Percentiles rank a stretch among this genome's conserved stretches.
phyloP scores from a whole-genome alignment of 2,113 vertebrate genomes.

The Pristiophorus japonicus region DNA sequence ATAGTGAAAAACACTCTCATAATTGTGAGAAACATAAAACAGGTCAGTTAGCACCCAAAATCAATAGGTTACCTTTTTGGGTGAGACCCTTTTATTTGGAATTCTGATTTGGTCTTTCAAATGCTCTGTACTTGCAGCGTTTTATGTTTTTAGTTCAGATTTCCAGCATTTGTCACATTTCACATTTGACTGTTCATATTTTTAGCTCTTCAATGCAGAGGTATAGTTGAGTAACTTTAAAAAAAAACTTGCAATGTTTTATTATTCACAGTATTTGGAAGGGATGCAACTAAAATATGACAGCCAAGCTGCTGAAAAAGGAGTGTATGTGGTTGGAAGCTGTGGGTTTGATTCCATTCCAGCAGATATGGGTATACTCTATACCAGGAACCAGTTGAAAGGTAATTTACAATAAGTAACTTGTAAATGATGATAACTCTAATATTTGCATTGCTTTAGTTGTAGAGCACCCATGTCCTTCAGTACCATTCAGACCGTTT shows the following conservation, averaged over 20 bases:
- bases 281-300: conserved; percentile 79
- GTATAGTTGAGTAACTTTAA: neutral
- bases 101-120: neutral
- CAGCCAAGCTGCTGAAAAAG: conserved; percentile 73
- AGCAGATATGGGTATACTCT: conserved; percentile 86
- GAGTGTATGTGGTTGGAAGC: conserved; percentile 83
- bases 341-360: conserved; percentile 95
- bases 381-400: conserved; percentile 79
- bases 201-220: neutral
- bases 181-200: neutral
- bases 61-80: neutral
- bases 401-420: conserved; percentile 54
- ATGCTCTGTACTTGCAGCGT: neutral
- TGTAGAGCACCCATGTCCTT: neutral
- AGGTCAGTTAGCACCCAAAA: neutral
- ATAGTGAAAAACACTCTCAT: neutral
- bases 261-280: conserved; percentile 77
- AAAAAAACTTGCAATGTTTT: conserved; percentile 35
- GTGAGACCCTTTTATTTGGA: too few relatives aligned
- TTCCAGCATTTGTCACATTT: neutral
- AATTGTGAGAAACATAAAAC: neutral
- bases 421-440: neutral
- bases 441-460: neutral
- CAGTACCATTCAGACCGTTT: neutral
- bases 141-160: neutral